These are phyloP conservation scores for Drosophila siamana DNA, from an alignment of 2,888 invertebrate species.

Conservation along the genomic window DNA sequence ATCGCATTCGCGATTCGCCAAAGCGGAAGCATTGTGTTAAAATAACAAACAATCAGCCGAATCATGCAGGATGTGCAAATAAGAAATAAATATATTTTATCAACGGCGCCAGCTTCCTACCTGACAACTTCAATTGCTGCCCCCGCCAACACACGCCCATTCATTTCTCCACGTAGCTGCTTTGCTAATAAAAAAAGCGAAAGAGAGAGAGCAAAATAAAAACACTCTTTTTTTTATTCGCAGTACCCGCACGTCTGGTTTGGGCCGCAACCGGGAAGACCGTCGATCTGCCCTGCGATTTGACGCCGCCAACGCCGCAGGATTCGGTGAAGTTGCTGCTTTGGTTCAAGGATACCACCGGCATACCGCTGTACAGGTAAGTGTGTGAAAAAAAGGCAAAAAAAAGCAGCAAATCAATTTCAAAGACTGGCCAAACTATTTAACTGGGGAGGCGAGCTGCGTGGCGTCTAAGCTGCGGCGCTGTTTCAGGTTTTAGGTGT, in stretches of 20 bases:
- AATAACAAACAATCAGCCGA: conserved; percentile 81
- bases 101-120: conserved; percentile 51
- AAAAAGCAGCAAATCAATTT: conserved; percentile 48
- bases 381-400: conserved; percentile 57
- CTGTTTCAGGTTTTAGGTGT: conserved; percentile 21
- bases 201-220: conserved; percentile 5
- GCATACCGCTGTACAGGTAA: conserved; percentile 95
- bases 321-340: conserved; percentile 93
- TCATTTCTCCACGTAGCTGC: conserved; percentile 10
- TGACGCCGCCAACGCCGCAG: conserved; percentile 89
- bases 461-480: conserved; percentile 4
- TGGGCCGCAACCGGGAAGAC: conserved; percentile 92
- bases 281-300: conserved; percentile 93
- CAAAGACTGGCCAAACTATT: conserved; percentile 52
- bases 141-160: background rate
- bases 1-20: conserved; percentile 48
- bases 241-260: conserved; percentile 89
- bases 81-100: conserved; percentile 80
- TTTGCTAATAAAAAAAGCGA: conserved; percentile 51
- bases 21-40: conserved; percentile 79
- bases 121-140: conserved; percentile 64
- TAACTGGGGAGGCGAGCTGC: conserved; percentile 24
- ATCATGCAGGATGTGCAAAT: conserved; percentile 80
- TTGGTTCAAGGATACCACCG: conserved; percentile 94
- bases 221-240: conserved; percentile 71